Evolutionary conservation across 2,113 vertebrate genomes (phyloP).

Genomic region (Oncorhynchus mykiss): DNA sequence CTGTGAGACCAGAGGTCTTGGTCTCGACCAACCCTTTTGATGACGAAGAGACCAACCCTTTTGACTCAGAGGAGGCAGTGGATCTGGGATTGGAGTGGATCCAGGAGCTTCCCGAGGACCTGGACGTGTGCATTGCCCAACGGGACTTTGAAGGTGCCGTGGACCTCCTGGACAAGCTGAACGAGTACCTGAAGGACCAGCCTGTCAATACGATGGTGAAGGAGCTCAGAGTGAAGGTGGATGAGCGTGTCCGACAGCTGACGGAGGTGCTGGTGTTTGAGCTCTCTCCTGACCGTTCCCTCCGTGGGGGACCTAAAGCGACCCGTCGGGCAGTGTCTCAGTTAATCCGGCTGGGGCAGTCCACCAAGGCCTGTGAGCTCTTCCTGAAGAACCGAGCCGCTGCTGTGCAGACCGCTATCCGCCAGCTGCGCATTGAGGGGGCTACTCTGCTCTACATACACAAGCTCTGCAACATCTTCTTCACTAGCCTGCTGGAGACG

Average conservation of each 20-base stretch:
- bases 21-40: conserved; percentile 82
- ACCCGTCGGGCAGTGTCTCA: conserved; percentile 93
- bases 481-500: conserved; percentile 92
- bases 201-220: conserved; percentile 81
- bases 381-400: conserved; percentile 92
- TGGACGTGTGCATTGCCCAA: conserved; percentile 97
- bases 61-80: conserved; percentile 74
- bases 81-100: conserved; percentile 92
- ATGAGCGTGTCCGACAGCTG: conserved; percentile 88
- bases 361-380: conserved; percentile 82
- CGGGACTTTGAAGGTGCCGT: conserved; percentile 96
- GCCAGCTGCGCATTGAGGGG: conserved; percentile 95
- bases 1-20: conserved; percentile 62
- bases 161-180: conserved; percentile 92
- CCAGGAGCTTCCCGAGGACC: conserved; percentile 93
- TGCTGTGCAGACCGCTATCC: conserved; percentile 91
- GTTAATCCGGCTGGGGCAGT: conserved; percentile 86
- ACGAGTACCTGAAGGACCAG: conserved; percentile 85
- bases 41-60: conserved; percentile 61
- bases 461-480: conserved; percentile 98
- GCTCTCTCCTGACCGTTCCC: conserved; percentile 89
- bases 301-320: conserved; percentile 90
- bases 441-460: conserved; percentile 97
- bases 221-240: conserved; percentile 85
- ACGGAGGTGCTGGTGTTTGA: conserved; percentile 95